Conservation (phyloP, 2,888 invertebrate species). For the Sarcophaga rosellei region DNA sequence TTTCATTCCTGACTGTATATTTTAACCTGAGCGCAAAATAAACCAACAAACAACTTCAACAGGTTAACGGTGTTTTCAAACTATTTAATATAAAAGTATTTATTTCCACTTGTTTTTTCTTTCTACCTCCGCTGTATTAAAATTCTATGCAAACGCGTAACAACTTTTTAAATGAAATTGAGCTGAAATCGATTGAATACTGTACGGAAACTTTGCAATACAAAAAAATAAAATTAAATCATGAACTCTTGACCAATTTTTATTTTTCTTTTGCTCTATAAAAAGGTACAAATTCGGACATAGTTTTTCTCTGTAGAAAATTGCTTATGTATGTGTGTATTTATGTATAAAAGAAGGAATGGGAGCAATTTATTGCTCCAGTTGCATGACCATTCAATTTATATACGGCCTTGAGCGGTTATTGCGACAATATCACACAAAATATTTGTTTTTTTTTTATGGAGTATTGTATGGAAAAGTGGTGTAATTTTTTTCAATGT, state of each 20-base stretch:
- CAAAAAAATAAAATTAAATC: background rate
- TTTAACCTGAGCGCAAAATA: background rate
- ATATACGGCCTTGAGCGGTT: background rate
- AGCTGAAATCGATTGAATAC: constrained; percentile 34
- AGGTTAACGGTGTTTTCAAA: constrained; percentile 26
- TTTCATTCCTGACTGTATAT: background rate
- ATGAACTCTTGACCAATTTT: constrained; percentile 39
- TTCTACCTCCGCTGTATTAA: background rate
- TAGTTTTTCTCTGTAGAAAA: background rate
- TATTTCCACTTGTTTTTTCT: background rate
- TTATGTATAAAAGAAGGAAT: background rate
- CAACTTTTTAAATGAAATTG: constrained; percentile 38
- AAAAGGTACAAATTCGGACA: constrained; percentile 21
- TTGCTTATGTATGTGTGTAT: background rate
- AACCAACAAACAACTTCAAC: constrained; percentile 22
- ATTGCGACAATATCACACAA: background rate
- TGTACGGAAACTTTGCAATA: constrained; percentile 20
- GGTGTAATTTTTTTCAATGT: background rate
- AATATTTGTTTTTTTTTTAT: background rate
- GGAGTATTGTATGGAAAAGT: background rate
- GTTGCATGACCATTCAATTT: background rate
- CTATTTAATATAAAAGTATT: constrained; percentile 12
- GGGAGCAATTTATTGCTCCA: background rate
- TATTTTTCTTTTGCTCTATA: background rate
- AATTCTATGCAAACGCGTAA: background rate